These are phyloP conservation scores for Drosophila peninsularis DNA, from an alignment of 2,888 invertebrate species.

Conservation along the genomic window DNA sequence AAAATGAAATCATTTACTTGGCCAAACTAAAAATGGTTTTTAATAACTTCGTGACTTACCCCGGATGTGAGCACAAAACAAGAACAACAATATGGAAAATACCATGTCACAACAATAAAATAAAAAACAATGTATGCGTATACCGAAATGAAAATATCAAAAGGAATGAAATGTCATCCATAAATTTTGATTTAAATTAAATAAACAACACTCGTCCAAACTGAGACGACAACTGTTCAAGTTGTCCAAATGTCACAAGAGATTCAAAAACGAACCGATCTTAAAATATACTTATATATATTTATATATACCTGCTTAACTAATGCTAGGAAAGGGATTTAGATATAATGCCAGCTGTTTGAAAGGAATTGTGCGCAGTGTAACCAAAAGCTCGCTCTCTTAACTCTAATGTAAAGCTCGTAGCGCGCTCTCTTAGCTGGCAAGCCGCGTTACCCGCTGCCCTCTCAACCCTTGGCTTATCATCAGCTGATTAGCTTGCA, in stretches of 20 bases:
- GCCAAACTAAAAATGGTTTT: slow-evolving; percentile 63
- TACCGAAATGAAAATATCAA: slow-evolving; percentile 30
- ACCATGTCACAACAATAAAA: slow-evolving; percentile 62
- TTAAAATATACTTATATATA: slow-evolving; percentile 22
- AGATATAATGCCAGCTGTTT: neutral
- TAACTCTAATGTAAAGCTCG: slow-evolving; percentile 31
- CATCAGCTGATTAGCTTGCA: slow-evolving; percentile 49
- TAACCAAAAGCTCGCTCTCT: slow-evolving; percentile 35
- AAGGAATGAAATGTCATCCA: slow-evolving; percentile 49
- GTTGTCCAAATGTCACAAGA: slow-evolving; percentile 50
- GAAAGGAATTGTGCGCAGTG: slow-evolving; percentile 45
- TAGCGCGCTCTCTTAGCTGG: slow-evolving; percentile 30
- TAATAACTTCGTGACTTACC: slow-evolving; percentile 74
- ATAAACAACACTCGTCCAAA: slow-evolving; percentile 69
- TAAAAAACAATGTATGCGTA: neutral
- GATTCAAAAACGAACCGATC: slow-evolving; percentile 31
- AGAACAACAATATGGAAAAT: slow-evolving; percentile 39
- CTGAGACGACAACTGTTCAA: slow-evolving; percentile 54
- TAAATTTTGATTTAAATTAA: slow-evolving; percentile 69
- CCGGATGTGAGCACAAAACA: slow-evolving; percentile 60
- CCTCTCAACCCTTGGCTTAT: neutral
- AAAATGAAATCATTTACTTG: slow-evolving; percentile 81
- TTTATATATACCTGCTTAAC: slow-evolving; percentile 30
- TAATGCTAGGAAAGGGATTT: slow-evolving; percentile 7
- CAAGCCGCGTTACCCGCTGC: slow-evolving; percentile 2